Evolutionary conservation across 2,113 vertebrate genomes (phyloP), one percentile per base, ranked within the genome.

Genomic region (Alectura lathami): DNA sequence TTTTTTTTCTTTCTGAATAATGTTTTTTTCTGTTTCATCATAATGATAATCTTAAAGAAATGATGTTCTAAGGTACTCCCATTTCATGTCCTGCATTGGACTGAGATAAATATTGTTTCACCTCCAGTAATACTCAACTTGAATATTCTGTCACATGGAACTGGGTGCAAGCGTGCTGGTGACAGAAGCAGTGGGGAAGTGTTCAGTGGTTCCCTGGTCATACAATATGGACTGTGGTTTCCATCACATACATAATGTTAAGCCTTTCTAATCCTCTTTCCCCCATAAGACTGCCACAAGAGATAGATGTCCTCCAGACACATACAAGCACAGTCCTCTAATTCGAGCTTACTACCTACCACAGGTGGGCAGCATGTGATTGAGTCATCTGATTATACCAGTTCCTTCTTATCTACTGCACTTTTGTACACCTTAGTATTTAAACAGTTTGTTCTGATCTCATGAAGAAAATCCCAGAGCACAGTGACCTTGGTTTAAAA

Each of bases 141-240:
- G 21, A 76, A 30, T 36, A 53, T 70, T 67, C 34, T 1, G 0
- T 18, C 63, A 68, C 16, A 62, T 70, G 30, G 23, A 80, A 24
- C 7, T 51, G 10, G 4, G 13, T 82, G 45, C 5, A 17, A 42
- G 4, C 50, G 23, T 50, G 32, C 8, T 48, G 40, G 12, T 38
- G 68, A 54, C 30, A 81, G n/a, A 76, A 48, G 26, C 76, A 83
- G 30, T 6, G 45, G 5, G 20, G 16, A 86, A 15, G 3, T 48
- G 26, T 48, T 38, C 75, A 48, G 20, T 26, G 20, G 62, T 73
- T 76, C 27, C 22, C 66, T 70, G 40, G 20, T 43, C 23, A 29
- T 36, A 32, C 11, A 57, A n/a, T 5, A 51, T 0, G 0, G 83
- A 48, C 26, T 32, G 30, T 40, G 8, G 21, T 34, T 14, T 76